Percentiles rank a stretch among this genome's conserved stretches.
phyloP scores from a whole-genome alignment of 2,113 vertebrate genomes.

The Pachypanchax playfairii region DNA sequence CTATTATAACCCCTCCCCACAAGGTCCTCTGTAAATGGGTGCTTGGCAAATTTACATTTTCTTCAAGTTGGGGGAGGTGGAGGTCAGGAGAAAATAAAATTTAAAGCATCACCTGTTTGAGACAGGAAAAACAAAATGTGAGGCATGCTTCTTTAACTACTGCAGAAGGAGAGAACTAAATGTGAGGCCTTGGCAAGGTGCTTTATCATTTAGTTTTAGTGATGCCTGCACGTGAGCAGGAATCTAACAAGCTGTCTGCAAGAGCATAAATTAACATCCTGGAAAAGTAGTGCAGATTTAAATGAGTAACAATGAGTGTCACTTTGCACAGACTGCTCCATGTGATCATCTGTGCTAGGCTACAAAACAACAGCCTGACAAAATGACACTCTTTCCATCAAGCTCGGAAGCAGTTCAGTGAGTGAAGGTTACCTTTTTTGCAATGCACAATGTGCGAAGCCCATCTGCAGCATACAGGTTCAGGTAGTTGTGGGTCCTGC shows the following conservation, averaged over 20 bases:
- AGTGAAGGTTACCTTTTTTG: constrained; percentile 86
- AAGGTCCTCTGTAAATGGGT: no score
- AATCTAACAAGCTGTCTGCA: constrained; percentile 51
- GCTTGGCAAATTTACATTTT: no score
- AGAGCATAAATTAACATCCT: constrained; percentile 67
- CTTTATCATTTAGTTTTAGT: constrained; percentile 42
- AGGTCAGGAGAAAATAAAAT: no score
- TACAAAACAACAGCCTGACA: constrained; percentile 33
- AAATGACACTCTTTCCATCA: constrained; percentile 5
- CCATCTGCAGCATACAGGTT: constrained; percentile 93
- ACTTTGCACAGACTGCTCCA: constrained; percentile 36
- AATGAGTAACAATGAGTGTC: constrained; percentile 64
- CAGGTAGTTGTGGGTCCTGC: constrained; percentile 92
- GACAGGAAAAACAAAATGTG: not conserved
- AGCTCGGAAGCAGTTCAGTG: constrained; percentile 11
- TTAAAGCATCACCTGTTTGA: not conserved
- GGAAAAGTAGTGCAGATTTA: constrained; percentile 59
- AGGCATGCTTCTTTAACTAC: not conserved
- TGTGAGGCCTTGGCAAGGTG: constrained; percentile 47
- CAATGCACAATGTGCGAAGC: constrained; percentile 94
- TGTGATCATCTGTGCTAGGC: constrained; percentile 45
- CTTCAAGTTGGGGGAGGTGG: no score
- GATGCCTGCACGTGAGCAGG: constrained; percentile 32
- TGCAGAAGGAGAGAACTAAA: constrained; percentile 34
- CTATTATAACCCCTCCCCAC: no score